These are phyloP conservation scores for Neopelma chrysocephalum DNA, from an alignment of 2,797 vertebrate species.

Conservation along the genomic window DNA sequence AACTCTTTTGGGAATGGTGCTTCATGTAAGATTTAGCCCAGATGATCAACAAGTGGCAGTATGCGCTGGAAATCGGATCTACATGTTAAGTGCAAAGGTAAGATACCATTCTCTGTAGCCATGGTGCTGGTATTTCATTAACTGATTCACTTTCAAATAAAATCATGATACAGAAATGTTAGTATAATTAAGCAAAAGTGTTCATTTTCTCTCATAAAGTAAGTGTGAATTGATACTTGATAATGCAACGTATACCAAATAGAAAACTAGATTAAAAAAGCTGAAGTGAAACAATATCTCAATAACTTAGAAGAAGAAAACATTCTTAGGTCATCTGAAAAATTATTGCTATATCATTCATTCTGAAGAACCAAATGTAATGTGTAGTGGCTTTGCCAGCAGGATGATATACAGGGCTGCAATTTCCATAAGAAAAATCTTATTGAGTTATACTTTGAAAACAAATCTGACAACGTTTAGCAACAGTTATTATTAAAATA, in stretches of 20 bases:
- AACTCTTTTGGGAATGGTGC: slow-evolving; percentile 56
- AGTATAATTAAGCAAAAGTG: neutral
- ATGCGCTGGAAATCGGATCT: slow-evolving; percentile 64
- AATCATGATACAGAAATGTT: neutral
- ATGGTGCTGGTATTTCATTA: neutral
- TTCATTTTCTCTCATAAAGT: neutral
- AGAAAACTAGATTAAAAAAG: neutral
- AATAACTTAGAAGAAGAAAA: neutral
- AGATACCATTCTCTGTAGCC: neutral
- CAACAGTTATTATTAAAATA: neutral
- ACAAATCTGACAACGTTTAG: neutral
- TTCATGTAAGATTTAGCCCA: slow-evolving; percentile 66
- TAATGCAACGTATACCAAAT: neutral
- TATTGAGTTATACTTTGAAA: neutral
- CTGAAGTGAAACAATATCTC: neutral
- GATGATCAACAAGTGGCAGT: slow-evolving; percentile 62
- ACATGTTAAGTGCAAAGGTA: slow-evolving; percentile 68
- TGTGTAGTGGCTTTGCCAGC: neutral
- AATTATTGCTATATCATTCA: neutral
- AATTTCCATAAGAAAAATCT: neutral
- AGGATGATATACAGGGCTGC: neutral
- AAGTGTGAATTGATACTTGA: neutral
- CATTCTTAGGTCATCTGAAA: neutral
- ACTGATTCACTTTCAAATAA: neutral
- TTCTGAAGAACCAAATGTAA: neutral